Evolutionary conservation across 2,888 invertebrate species (phyloP).

Genomic region (Drosophila crucigera): DNA sequence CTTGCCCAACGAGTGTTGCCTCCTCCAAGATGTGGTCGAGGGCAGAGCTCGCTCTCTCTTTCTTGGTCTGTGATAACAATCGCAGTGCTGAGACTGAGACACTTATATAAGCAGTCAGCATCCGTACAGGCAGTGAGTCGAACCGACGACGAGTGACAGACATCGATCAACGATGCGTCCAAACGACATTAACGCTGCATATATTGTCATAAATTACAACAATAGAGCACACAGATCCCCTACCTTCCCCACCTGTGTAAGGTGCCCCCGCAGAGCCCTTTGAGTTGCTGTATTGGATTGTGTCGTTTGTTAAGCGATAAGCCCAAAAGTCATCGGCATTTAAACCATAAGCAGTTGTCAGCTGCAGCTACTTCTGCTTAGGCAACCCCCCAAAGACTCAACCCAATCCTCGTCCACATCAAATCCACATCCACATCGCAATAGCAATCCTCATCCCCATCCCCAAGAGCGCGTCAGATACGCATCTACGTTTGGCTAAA

Average conservation of each 20-base stretch:
- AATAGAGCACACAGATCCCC: constrained; percentile 27
- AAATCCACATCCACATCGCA: constrained; percentile 40
- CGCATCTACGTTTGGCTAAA: constrained; percentile 78
- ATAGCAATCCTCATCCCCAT: constrained; percentile 34
- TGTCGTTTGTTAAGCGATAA: constrained; percentile 62
- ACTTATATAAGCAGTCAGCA: constrained; percentile 79
- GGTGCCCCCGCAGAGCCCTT: constrained; percentile 33
- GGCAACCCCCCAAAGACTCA: constrained; percentile 71
- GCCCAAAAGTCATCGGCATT: constrained; percentile 75
- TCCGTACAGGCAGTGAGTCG: constrained; percentile 48
- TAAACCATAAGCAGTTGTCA: constrained; percentile 68
- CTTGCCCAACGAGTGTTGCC: background rate
- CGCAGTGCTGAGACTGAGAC: constrained; percentile 45
- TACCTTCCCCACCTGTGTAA: background rate
- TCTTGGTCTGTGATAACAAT: constrained; percentile 60
- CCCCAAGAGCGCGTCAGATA: constrained; percentile 66
- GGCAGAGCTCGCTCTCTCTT: constrained; percentile 8
- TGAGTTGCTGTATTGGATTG: constrained; percentile 32
- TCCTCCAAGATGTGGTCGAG: constrained; percentile 1
- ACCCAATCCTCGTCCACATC: constrained; percentile 16
- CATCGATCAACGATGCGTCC: constrained; percentile 74
- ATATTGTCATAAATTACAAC: constrained; percentile 84
- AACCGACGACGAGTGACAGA: constrained; percentile 67
- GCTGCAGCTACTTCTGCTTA: constrained; percentile 21
- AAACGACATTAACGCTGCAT: constrained; percentile 84